Evolutionary conservation across 2,888 invertebrate species (phyloP).

Genomic region (Ophonus ardosiacus): DNA sequence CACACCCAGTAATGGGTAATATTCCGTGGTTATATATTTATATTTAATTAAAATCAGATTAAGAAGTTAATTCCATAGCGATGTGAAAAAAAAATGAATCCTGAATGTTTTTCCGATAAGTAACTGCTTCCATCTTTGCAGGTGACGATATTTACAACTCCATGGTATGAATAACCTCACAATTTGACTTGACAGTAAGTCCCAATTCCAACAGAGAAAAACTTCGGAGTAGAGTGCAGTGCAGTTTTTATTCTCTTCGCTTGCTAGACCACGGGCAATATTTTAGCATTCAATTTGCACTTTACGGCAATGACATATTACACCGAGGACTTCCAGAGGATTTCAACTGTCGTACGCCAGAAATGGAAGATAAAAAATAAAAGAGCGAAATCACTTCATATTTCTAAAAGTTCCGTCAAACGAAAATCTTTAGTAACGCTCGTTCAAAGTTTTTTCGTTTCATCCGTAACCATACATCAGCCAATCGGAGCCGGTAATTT

Average conservation of each 20-base stretch:
- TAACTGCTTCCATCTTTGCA: no score
- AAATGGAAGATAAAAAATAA: slow-evolving; percentile 49
- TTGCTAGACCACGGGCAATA: neutral
- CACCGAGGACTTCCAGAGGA: slow-evolving; percentile 11
- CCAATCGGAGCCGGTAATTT: slow-evolving; percentile 34
- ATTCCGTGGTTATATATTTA: no score
- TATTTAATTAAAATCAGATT: no score
- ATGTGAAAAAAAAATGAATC: no score
- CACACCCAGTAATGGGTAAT: no score
- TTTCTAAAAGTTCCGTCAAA: slow-evolving; percentile 48
- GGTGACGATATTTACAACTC: neutral
- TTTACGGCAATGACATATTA: slow-evolving; percentile 49
- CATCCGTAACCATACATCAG: slow-evolving; percentile 49
- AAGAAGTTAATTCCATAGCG: no score
- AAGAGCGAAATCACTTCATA: slow-evolving; percentile 51
- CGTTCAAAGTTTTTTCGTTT: slow-evolving; percentile 35
- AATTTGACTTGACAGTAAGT: neutral
- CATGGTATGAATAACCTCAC: neutral
- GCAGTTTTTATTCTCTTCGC: neutral
- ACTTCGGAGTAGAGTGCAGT: neutral
- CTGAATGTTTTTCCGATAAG: no score
- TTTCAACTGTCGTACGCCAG: slow-evolving; percentile 9
- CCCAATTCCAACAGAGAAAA: neutral
- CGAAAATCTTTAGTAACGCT: slow-evolving; percentile 32
- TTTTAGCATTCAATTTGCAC: slow-evolving; percentile 49